These are phyloP conservation scores for Paracanthobrama guichenoti DNA, from an alignment of 2,113 vertebrate genomes.

Conservation along the genomic window DNA sequence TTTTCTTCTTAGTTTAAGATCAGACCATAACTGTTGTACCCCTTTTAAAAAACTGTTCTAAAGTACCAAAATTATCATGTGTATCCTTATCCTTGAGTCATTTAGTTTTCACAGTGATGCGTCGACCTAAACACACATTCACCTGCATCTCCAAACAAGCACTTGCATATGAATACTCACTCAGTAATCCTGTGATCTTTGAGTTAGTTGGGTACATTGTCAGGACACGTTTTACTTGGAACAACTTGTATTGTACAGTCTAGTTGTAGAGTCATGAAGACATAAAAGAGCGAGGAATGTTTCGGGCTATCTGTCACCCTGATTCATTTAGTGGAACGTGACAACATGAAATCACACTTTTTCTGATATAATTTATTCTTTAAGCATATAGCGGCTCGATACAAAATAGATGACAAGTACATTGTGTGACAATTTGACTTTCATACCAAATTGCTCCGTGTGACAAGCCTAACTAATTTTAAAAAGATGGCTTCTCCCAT, in stretches of 20 bases:
- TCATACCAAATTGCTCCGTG: not conserved
- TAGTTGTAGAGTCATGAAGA: not conserved
- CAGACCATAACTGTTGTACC: not conserved
- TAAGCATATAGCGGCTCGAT: not conserved
- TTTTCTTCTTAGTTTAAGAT: not conserved
- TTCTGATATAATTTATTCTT: not conserved
- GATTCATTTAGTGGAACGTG: not conserved
- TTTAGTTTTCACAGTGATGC: not conserved
- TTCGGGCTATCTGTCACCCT: no score
- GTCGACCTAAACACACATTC: not conserved
- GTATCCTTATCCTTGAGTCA: not conserved
- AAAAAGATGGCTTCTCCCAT: not conserved
- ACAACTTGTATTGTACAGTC: not conserved
- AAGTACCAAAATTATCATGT: not conserved
- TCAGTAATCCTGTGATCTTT: not conserved
- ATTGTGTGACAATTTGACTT: not conserved
- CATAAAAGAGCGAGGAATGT: not conserved
- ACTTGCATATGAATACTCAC: not conserved
- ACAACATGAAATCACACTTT: not conserved
- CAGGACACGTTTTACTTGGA: not conserved
- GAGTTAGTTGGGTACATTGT: not conserved
- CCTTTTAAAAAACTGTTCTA: not conserved
- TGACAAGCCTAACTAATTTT: not conserved
- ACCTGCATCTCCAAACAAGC: not conserved
- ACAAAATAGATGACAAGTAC: not conserved